Evolutionary conservation across 2,888 invertebrate genomes (phyloP).

Genomic region (Lamellibrachia satsuma): DNA sequence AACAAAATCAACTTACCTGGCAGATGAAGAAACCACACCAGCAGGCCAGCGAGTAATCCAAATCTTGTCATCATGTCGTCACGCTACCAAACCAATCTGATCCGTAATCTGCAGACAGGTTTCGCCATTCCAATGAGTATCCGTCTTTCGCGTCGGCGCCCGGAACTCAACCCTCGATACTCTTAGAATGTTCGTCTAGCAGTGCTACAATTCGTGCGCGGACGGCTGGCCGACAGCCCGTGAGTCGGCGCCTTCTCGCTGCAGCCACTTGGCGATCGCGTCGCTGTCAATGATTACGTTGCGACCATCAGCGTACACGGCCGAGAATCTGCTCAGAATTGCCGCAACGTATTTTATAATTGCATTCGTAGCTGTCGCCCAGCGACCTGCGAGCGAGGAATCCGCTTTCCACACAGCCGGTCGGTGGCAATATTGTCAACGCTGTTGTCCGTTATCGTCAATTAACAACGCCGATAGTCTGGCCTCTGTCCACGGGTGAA

Average conservation of each 20-base stretch:
- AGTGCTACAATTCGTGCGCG: neutral
- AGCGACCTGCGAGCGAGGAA: neutral
- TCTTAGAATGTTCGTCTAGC: neutral
- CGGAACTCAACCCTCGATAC: neutral
- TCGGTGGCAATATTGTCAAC: neutral
- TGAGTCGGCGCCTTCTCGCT: neutral
- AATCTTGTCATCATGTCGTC: neutral
- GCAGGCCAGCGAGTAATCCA: neutral
- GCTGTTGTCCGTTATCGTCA: neutral
- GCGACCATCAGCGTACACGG: neutral
- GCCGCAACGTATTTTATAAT: slow-evolving; percentile 7
- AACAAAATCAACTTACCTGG: neutral
- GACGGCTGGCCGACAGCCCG: too few species aligned
- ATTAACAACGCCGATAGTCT: neutral
- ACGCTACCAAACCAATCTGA: neutral
- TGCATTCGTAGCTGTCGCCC: neutral
- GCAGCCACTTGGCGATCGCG: neutral
- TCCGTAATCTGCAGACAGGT: neutral
- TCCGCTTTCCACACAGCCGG: neutral
- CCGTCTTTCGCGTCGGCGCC: neutral
- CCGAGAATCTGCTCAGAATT: neutral
- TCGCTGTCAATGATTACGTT: neutral
- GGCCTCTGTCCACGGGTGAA: neutral
- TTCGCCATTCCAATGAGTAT: neutral
- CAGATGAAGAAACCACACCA: neutral